A percentile compares a stretch with the other conserved stretches of the same genome.
phyloP scores from a whole-genome alignment of 1,140 invertebrate genomes.

The Frieseomelitta varia region DNA sequence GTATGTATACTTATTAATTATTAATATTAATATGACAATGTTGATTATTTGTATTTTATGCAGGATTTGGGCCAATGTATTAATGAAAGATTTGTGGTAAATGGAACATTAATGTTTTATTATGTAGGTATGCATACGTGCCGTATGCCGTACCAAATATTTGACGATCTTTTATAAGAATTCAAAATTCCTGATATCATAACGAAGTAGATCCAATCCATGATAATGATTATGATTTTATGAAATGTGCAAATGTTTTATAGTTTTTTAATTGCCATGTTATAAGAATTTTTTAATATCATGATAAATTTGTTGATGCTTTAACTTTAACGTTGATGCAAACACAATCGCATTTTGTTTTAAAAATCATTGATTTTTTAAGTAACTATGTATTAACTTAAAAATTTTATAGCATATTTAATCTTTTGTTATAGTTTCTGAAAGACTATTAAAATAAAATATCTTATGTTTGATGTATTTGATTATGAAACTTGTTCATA shows the following conservation, averaged over 20 bases:
- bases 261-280: background rate
- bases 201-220: background rate
- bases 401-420: background rate
- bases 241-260: background rate
- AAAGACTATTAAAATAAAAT: background rate
- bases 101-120: background rate
- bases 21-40: background rate
- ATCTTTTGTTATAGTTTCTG: background rate
- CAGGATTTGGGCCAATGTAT: background rate
- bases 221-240: background rate
- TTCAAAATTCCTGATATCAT: background rate
- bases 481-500: background rate
- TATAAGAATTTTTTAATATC: background rate
- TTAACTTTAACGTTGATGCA: too few species aligned
- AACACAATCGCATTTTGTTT: background rate
- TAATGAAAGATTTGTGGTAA: background rate
- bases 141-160: background rate
- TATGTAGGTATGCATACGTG: background rate
- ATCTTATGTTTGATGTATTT: background rate
- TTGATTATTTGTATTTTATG: background rate
- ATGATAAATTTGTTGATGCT: background rate
- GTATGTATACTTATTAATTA: conserved; percentile 43
- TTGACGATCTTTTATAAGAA: background rate
- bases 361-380: background rate
- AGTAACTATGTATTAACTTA: background rate